Evolutionary conservation across 2,797 vertebrate species (phyloP).

Genomic region (Acanthopagrus latus): DNA sequence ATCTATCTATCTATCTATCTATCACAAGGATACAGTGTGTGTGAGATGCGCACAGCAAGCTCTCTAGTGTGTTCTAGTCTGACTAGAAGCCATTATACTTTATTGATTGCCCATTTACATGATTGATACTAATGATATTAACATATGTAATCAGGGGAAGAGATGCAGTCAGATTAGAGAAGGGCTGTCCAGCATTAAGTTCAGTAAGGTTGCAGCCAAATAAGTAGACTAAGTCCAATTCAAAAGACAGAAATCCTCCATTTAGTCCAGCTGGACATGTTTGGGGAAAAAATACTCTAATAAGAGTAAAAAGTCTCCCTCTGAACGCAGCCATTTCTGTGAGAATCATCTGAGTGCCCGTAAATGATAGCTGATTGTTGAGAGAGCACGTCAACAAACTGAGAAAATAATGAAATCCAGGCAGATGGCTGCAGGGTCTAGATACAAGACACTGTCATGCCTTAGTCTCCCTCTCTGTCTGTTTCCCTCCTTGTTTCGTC

Average conservation of each 20-base stretch:
- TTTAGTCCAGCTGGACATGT: not conserved
- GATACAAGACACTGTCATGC: too few species aligned
- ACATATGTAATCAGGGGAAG: not conserved
- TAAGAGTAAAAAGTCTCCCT: too few species aligned
- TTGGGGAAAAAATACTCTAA: too few species aligned
- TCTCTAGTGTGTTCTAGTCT: not conserved
- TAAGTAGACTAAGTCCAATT: not conserved
- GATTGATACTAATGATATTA: not conserved
- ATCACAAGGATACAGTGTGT: not conserved
- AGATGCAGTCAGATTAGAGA: not conserved
- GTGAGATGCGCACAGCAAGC: not conserved
- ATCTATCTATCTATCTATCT: conserved; percentile 25
- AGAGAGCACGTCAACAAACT: too few species aligned
- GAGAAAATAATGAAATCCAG: too few species aligned
- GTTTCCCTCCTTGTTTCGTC: too few species aligned
- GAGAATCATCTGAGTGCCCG: too few species aligned
- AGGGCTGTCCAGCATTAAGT: not conserved
- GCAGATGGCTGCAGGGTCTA: too few species aligned
- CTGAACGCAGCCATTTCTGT: too few species aligned
- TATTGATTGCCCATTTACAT: not conserved
- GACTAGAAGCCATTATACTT: not conserved
- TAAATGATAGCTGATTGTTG: too few species aligned
- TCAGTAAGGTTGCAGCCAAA: not conserved
- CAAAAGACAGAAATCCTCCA: not conserved
- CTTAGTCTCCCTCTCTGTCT: too few species aligned